A percentile compares a stretch with the other conserved stretches of the same genome.
Conservation (phyloP, 2,113 vertebrate species). For the Cacatua alba region DNA sequence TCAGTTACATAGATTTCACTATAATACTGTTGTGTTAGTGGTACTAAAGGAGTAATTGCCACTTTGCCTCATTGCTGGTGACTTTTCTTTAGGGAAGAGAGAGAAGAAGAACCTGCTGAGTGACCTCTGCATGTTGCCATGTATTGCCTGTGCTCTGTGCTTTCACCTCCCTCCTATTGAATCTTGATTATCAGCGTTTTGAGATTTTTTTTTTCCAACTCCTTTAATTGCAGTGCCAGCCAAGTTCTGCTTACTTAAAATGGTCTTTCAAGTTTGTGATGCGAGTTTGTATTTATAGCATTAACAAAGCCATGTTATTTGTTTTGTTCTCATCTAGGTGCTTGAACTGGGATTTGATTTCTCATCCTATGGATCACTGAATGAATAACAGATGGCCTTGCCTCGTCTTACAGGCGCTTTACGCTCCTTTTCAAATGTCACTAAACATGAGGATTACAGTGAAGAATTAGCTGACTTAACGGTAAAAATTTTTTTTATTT, state of each 20-base stretch:
- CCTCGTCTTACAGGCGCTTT: constrained; percentile 93
- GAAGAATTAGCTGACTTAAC: constrained; percentile 86
- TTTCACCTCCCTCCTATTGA: neutral
- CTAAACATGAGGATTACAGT: constrained; percentile 87
- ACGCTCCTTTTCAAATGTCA: constrained; percentile 95
- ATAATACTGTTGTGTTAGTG: neutral
- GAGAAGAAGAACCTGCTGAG: neutral
- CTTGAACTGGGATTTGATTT: constrained; percentile 63
- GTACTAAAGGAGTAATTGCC: neutral
- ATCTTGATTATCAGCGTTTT: neutral
- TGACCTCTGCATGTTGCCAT: neutral
- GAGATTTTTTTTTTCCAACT: neutral
- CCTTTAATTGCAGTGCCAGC: neutral
- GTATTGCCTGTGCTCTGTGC: neutral
- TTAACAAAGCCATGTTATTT: constrained; percentile 20
- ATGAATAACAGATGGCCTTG: constrained; percentile 85
- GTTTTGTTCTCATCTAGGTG: constrained; percentile 66
- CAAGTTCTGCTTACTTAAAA: neutral
- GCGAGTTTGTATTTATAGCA: neutral
- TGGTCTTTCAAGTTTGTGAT: neutral
- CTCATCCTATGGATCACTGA: constrained; percentile 74
- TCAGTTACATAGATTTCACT: constrained; percentile 11
- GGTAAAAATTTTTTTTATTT: constrained; percentile 74
- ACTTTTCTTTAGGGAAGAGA: neutral
- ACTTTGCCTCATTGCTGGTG: neutral